phyloP scores from a whole-genome alignment of 2,888 invertebrate genomes.

The Lithophane leautieri region DNA sequence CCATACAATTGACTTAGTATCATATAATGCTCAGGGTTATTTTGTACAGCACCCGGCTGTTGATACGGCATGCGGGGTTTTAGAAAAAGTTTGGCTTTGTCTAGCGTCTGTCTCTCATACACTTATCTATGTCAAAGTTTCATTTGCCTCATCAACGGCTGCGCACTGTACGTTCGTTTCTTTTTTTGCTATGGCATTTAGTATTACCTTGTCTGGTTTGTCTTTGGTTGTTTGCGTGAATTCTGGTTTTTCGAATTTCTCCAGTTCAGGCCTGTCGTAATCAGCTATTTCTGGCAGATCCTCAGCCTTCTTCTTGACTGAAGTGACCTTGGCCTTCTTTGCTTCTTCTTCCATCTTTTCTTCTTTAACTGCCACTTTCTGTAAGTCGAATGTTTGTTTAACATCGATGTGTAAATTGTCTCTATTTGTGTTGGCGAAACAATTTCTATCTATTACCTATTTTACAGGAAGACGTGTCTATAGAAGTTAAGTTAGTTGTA shows the following conservation, averaged over 20 bases:
- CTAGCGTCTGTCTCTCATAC: too few relatives aligned
- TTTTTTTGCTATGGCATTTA: constrained; percentile 74
- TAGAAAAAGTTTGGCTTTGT: background rate
- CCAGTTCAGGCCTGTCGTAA: constrained; percentile 94
- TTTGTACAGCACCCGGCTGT: background rate
- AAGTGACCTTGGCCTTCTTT: constrained; percentile 86
- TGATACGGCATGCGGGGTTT: background rate
- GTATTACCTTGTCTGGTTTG: constrained; percentile 80
- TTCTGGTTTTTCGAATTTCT: constrained; percentile 92
- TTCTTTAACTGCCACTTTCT: constrained; percentile 88
- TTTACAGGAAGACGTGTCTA: background rate
- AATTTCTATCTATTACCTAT: background rate
- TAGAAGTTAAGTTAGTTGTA: background rate
- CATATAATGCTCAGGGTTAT: background rate
- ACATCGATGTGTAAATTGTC: constrained; percentile 10
- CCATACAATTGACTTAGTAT: background rate
- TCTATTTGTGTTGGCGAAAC: background rate
- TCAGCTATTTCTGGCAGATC: constrained; percentile 92
- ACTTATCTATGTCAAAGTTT: background rate
- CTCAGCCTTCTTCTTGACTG: constrained; percentile 89
- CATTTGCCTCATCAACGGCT: background rate
- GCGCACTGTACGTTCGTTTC: constrained; percentile 27
- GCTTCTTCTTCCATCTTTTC: constrained; percentile 86
- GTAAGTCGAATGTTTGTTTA: constrained; percentile 70
- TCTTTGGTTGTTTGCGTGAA: constrained; percentile 88